Evolutionary conservation across 2,113 vertebrate species (phyloP).

Genomic region (Gymnocephalus cernua): DNA sequence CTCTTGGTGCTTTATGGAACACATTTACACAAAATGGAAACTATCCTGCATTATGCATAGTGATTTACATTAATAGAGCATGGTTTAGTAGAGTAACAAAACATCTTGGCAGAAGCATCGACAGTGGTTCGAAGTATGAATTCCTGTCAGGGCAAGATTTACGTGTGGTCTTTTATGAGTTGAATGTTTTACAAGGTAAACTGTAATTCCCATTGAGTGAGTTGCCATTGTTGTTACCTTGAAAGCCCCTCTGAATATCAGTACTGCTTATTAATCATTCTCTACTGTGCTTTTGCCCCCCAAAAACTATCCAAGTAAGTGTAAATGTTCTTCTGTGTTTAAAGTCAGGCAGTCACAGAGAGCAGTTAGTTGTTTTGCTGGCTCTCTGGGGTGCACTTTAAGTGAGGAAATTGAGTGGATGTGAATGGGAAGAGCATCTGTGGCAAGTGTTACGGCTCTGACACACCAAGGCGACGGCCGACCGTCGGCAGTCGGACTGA

Average conservation of each 20-base stretch:
- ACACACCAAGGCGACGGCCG: no score
- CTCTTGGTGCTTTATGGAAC: background rate
- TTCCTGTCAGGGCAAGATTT: conserved; percentile 25
- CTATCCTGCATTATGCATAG: background rate
- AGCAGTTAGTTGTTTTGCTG: background rate
- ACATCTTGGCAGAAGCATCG: conserved; percentile 16
- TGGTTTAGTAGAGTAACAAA: conserved; percentile 15
- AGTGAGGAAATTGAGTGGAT: conserved; percentile 8
- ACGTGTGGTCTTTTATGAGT: conserved; percentile 30
- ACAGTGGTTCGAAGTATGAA: conserved; percentile 31
- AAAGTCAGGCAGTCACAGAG: background rate
- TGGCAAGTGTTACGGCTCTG: conserved; percentile 29
- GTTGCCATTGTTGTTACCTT: conserved; percentile 4
- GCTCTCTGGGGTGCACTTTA: conserved; percentile 6
- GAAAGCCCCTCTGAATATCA: background rate
- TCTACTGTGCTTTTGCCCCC: background rate
- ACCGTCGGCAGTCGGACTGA: no score
- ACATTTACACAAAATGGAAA: conserved; percentile 6
- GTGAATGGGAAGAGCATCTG: background rate
- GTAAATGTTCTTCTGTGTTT: background rate
- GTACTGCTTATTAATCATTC: conserved; percentile 32
- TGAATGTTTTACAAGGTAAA: conserved; percentile 38
- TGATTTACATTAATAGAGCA: conserved; percentile 20
- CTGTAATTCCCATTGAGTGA: conserved; percentile 16
- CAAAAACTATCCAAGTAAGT: background rate